phyloP scores from a whole-genome alignment of 1,140 invertebrate species.

The Drosophila kepulauana region DNA sequence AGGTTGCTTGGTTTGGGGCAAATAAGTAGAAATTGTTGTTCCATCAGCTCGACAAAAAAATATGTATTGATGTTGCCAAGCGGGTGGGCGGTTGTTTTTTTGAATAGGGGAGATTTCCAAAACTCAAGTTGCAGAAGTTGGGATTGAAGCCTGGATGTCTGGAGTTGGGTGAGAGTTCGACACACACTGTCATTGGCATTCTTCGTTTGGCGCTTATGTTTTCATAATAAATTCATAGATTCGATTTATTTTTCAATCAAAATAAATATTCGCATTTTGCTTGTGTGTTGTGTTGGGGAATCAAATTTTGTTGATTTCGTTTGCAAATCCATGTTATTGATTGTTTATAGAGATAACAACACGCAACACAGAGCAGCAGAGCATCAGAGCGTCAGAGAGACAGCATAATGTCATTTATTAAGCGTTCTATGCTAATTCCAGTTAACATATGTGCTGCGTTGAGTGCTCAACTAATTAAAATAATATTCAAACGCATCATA shows the following conservation, averaged over 20 bases:
- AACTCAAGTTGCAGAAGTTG: not conserved
- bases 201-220: slow-evolving; percentile 66
- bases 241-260: slow-evolving; percentile 85
- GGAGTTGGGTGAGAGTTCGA: slow-evolving; percentile 1
- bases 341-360: slow-evolving; percentile 7
- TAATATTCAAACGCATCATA: slow-evolving; percentile 35
- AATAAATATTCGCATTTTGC: slow-evolving; percentile 70
- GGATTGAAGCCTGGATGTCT: not conserved
- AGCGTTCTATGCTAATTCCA: slow-evolving; percentile 2
- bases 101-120: not conserved
- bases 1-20: not conserved
- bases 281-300: slow-evolving; percentile 32
- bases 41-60: slow-evolving; percentile 25
- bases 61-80: slow-evolving; percentile 34
- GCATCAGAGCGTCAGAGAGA: too few species aligned
- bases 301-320: slow-evolving; percentile 47
- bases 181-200: slow-evolving; percentile 59
- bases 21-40: slow-evolving; percentile 26
- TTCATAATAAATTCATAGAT: slow-evolving; percentile 84
- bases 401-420: not conserved
- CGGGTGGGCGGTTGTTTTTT: slow-evolving; percentile 10
- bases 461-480: slow-evolving; percentile 70
- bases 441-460: slow-evolving; percentile 2
- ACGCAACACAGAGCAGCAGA: not conserved
- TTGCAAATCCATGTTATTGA: slow-evolving; percentile 31